Conservation (phyloP, 2,888 invertebrate genomes). For the Caenorhabditis sp. region DNA sequence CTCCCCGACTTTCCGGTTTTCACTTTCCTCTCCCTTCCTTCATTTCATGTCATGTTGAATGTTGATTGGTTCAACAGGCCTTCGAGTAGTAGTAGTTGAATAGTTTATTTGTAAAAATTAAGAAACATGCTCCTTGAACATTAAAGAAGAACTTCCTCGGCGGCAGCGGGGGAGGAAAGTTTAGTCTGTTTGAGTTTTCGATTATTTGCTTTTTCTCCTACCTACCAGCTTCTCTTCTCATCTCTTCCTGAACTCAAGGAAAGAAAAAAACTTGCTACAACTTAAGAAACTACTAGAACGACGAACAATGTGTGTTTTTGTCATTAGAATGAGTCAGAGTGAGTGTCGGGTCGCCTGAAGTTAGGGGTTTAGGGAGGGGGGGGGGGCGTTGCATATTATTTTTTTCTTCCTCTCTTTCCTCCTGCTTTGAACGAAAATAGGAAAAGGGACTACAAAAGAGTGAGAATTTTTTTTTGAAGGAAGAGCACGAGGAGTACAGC, state of each 20-base stretch:
- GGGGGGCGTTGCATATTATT: not conserved
- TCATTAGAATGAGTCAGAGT: slow-evolving; percentile 14
- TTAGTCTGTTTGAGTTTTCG: slow-evolving; percentile 37
- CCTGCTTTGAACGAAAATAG: slow-evolving; percentile 9
- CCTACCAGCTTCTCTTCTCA: slow-evolving; percentile 9
- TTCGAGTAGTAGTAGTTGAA: too few species aligned
- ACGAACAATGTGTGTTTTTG: slow-evolving; percentile 18
- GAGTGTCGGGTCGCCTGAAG: not conserved
- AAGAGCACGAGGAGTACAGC: slow-evolving; percentile 67
- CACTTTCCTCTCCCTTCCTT: not conserved
- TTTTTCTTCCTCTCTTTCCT: not conserved
- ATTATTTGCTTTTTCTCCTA: slow-evolving; percentile 39
- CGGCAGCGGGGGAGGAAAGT: slow-evolving; percentile 20
- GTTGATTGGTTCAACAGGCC: slow-evolving; percentile 8
- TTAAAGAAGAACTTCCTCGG: not conserved
- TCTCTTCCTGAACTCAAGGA: too few species aligned
- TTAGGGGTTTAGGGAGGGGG: too few species aligned
- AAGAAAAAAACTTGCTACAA: slow-evolving; percentile 31
- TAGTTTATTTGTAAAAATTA: slow-evolving; percentile 1
- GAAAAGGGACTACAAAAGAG: slow-evolving; percentile 1
- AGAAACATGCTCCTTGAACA: not conserved
- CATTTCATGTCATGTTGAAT: not conserved
- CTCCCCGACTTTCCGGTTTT: not conserved
- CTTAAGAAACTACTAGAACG: slow-evolving; percentile 11
- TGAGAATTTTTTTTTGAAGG: slow-evolving; percentile 51